phyloP scores from a whole-genome alignment of 2,113 vertebrate species.

The Muntiacus reevesi region DNA sequence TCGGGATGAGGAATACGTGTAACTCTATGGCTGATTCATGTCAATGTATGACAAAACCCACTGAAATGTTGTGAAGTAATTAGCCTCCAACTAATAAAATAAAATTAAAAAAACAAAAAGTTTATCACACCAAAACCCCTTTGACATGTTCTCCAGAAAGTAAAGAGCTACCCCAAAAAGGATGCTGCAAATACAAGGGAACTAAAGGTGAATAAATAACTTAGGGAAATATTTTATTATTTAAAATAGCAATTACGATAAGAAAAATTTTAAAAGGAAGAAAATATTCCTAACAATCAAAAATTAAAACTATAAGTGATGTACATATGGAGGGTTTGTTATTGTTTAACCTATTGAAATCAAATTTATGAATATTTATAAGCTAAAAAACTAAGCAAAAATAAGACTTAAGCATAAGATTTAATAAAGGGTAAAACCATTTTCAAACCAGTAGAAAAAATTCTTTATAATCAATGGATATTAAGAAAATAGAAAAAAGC shows the following conservation, averaged over 20 bases:
- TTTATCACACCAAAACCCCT: neutral
- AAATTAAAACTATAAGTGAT: neutral
- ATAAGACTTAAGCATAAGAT: neutral
- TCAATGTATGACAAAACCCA: too few relatives aligned
- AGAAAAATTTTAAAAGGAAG: neutral
- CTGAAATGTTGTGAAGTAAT: too few relatives aligned
- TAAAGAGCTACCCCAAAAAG: neutral
- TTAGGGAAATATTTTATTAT: neutral
- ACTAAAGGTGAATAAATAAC: neutral
- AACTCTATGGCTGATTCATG: too few relatives aligned
- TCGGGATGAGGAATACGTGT: too few relatives aligned
- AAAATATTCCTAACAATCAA: neutral
- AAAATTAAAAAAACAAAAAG: too few relatives aligned
- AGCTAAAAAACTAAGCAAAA: neutral
- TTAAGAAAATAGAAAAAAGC: neutral
- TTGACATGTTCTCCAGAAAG: neutral
- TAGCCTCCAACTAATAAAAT: too few relatives aligned
- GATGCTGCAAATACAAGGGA: neutral
- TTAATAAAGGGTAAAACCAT: neutral
- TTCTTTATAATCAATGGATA: neutral
- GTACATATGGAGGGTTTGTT: neutral
- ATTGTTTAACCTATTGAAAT: neutral
- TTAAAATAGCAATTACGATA: neutral
- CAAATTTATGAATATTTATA: neutral
- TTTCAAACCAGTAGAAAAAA: neutral